phyloP scores from a whole-genome alignment of 2,888 invertebrate genomes.

The Tanypteryx hageni region DNA sequence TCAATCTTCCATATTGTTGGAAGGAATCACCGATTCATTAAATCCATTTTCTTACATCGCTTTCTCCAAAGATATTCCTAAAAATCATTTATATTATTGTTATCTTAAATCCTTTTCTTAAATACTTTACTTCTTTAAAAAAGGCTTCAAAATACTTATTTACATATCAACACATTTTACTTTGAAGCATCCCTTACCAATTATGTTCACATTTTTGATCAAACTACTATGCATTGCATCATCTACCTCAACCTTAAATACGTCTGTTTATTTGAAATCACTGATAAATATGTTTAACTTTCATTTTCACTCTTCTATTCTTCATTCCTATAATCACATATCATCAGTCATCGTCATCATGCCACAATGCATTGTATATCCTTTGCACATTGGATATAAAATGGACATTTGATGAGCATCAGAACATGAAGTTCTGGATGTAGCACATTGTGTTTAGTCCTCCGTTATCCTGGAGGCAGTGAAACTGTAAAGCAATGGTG shows the following conservation, averaged over 20 bases:
- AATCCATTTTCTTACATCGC: constrained; percentile 21
- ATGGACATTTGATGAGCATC: constrained; percentile 12
- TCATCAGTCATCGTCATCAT: neutral
- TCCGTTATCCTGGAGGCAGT: neutral
- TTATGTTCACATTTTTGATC: neutral
- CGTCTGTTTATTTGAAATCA: no score
- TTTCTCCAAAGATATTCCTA: neutral
- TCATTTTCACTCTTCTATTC: neutral
- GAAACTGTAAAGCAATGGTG: neutral
- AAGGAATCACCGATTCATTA: constrained; percentile 37
- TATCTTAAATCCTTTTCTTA: neutral
- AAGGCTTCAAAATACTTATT: neutral
- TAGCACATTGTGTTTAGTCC: neutral
- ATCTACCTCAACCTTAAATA: neutral
- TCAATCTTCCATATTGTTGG: constrained; percentile 42
- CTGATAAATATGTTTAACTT: neutral
- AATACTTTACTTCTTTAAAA: neutral
- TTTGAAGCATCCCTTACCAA: neutral
- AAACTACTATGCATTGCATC: neutral
- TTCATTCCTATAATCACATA: neutral
- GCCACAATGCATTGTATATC: neutral
- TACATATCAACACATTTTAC: neutral
- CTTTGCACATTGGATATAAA: neutral
- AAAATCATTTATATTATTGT: neutral
- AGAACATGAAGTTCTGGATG: neutral